Evolutionary conservation across 2,888 invertebrate genomes (phyloP).

Genomic region (Perizoma flavofasciatum): DNA sequence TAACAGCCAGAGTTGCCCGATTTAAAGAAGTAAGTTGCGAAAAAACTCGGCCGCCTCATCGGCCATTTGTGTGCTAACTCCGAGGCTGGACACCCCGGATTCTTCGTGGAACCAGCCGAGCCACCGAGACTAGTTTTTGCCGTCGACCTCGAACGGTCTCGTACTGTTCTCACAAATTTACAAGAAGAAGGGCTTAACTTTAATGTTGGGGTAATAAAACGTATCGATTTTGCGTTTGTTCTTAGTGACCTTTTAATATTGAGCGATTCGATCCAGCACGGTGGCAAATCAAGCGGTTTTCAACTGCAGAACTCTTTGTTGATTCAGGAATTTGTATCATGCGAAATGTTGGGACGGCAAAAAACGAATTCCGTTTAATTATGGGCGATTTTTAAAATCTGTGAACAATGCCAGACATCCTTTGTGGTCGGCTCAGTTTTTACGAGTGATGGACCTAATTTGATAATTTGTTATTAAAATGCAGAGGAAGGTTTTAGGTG

Average conservation of each 20-base stretch:
- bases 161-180: constrained; percentile 57
- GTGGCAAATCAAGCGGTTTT: constrained; percentile 77
- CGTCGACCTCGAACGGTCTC: constrained; percentile 50
- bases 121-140: constrained; percentile 68
- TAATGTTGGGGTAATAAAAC: constrained; percentile 43
- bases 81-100: constrained; percentile 55
- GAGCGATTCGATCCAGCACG: constrained; percentile 60
- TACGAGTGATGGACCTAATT: constrained; percentile 72
- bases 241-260: constrained; percentile 59
- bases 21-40: constrained; percentile 35
- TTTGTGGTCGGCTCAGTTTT: constrained; percentile 68
- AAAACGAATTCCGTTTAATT: constrained; percentile 82
- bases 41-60: constrained; percentile 29
- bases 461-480: constrained; percentile 79
- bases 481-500: constrained; percentile 38
- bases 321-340: constrained; percentile 77
- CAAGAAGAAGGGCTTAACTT: constrained; percentile 59
- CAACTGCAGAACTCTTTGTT: constrained; percentile 49
- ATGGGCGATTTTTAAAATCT: constrained; percentile 82
- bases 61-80: constrained; percentile 33
- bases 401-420: constrained; percentile 81
- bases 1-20: constrained; percentile 25
- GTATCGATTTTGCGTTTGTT: constrained; percentile 57
- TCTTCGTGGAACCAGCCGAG: constrained; percentile 71
- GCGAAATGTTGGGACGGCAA: constrained; percentile 66